Evolutionary conservation across 2,888 invertebrate species (phyloP).

Genomic region (Alviniconcha strummeri): DNA sequence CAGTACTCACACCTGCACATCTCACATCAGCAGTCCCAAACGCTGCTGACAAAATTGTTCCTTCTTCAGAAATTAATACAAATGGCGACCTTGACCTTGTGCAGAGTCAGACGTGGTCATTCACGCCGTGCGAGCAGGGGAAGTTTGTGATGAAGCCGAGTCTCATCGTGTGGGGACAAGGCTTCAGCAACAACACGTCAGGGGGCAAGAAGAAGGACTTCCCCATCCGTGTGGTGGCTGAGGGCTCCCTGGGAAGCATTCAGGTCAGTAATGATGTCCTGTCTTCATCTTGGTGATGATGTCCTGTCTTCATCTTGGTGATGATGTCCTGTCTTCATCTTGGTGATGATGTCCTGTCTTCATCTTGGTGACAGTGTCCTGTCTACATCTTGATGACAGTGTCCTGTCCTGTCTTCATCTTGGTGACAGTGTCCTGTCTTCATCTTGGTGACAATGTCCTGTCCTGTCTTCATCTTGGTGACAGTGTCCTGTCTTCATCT

Average conservation of each 20-base stretch:
- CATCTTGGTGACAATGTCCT: not conserved
- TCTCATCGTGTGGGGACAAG: constrained; percentile 70
- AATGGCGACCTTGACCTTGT: not conserved
- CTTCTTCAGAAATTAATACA: no score
- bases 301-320: not conserved
- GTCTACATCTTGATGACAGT: no score
- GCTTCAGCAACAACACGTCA: constrained; percentile 61
- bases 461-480: no score
- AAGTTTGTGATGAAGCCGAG: constrained; percentile 70
- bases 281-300: not conserved
- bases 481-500: no score
- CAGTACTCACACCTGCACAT: no score
- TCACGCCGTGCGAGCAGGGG: constrained; percentile 59
- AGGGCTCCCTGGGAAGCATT: constrained; percentile 68
- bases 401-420: constrained; percentile 58
- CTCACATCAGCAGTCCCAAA: no score
- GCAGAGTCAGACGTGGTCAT: constrained; percentile 65
- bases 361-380: not conserved
- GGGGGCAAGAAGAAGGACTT: constrained; percentile 68
- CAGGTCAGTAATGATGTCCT: constrained; percentile 51
- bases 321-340: not conserved
- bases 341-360: not conserved
- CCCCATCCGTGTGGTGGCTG: constrained; percentile 65
- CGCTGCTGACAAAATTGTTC: no score
- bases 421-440: constrained; percentile 6